A percentile compares a stretch with the other conserved stretches of the same genome.
These are phyloP conservation scores for Atta cephalotes DNA, from an alignment of 1,140 invertebrate genomes.

Conservation along the genomic window DNA sequence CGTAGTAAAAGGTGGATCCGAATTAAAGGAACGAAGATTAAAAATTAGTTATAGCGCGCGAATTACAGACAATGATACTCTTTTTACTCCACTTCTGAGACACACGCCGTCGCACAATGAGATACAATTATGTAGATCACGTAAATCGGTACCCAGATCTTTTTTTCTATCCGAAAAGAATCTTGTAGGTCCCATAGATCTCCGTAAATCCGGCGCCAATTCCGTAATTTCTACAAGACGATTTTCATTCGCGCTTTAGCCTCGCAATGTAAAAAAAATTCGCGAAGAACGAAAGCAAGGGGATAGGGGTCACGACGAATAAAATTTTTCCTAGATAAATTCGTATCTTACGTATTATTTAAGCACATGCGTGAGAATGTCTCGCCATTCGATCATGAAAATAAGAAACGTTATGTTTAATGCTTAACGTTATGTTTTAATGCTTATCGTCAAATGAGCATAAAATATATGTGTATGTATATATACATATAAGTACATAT, in stretches of 20 bases:
- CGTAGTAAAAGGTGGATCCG: background rate
- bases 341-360: background rate
- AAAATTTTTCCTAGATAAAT: background rate
- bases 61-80: background rate
- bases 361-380: constrained; percentile 44
- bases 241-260: too few species aligned
- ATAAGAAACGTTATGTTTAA: background rate
- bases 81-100: background rate
- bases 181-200: background rate
- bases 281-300: background rate
- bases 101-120: background rate
- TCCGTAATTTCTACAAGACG: background rate
- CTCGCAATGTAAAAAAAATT: constrained; percentile 13
- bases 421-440: background rate
- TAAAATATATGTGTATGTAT: constrained; percentile 53
- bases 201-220: background rate
- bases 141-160: background rate
- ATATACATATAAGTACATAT: constrained; percentile 1
- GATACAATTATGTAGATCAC: constrained; percentile 4
- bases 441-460: constrained; percentile 52
- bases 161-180: background rate
- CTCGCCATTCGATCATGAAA: background rate
- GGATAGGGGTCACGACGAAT: background rate
- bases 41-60: background rate
- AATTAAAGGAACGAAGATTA: background rate